Evolutionary conservation across 2,797 vertebrate genomes (phyloP).

Genomic region (Ambastaia sidthimunki): DNA sequence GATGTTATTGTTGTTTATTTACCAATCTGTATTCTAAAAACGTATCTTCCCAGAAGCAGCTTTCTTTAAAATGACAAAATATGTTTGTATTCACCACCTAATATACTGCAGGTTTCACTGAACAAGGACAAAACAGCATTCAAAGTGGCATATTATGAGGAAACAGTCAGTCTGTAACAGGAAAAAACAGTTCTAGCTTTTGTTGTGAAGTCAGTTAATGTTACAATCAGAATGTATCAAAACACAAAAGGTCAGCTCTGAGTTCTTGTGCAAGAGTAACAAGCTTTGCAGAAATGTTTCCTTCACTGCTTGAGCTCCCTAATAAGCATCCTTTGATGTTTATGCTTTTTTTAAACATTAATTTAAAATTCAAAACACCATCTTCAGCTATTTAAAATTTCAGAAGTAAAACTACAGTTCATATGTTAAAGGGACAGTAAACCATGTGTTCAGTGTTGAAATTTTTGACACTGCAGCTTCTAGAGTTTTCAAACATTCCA

Average conservation of each 20-base stretch:
- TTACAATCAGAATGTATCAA: not conserved
- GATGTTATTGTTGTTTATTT: not conserved
- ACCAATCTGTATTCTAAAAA: not conserved
- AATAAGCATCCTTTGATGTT: constrained; percentile 6
- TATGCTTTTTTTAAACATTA: not conserved
- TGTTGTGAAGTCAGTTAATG: not conserved
- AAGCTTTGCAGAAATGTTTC: not conserved
- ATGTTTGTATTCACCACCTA: not conserved
- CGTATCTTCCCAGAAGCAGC: not conserved
- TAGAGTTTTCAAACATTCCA: no score
- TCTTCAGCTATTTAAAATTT: not conserved
- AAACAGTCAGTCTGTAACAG: not conserved
- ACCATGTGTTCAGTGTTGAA: not conserved
- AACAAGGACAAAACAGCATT: not conserved
- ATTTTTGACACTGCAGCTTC: no score
- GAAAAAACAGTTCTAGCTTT: not conserved
- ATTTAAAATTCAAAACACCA: constrained; percentile 1
- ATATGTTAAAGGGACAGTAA: not conserved
- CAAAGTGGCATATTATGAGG: not conserved
- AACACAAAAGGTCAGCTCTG: not conserved
- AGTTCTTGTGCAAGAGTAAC: not conserved
- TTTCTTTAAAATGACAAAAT: not conserved
- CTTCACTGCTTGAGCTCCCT: not conserved
- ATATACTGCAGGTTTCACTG: not conserved
- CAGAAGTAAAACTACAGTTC: not conserved